Evolutionary conservation across 2,888 invertebrate species (phyloP), one percentile per base, ranked within the genome.

Genomic region (Agrilus biguttatus): DNA sequence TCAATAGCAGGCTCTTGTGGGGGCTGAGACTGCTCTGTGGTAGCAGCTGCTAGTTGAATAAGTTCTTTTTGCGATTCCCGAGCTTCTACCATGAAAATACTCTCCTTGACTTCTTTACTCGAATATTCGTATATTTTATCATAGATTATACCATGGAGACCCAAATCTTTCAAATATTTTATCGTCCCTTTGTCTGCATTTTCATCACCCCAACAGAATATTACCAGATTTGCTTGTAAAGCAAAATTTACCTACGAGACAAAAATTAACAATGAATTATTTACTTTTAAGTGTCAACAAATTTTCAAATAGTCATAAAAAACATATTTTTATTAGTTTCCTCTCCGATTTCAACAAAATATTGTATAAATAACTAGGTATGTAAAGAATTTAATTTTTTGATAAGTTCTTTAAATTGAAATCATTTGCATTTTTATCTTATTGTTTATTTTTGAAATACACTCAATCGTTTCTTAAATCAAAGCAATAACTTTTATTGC

Each of bases 181-280:
- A 95, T 89, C 1, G 84, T 88, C 36, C 80, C 79, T 50, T 81
- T 82, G 63, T 88, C 84, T 55, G 93, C 92, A 61, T 91, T 90
- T 57, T 93, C 91, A 55, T 95, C 93, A 21, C 97, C 97, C 96
- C 96, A 97, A 58, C 92, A 92, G 67, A 97, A 97, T 48, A 93
- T 78, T 5, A 93, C 80, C 42, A 96, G 73, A 10, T 87, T 86
- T 13, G 80, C 77, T 54, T 84, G 77, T 52, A 80, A 83, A 2
- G 85, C 89, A 50, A 83, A 63, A 55, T 82, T 78, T 10, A 91
- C 80, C 80, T 81, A 59, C 35, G 57, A 56, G 45, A 45, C 8
- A 28, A 28, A 28, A 8, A 10, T 10, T 4, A 28, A 28, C 7
- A 8, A 8, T 8, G 7, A 23, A 7, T 23, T 23, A 23, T 8